Conservation (phyloP, 1,140 invertebrate species). For the Sarcophaga peregrina region DNA sequence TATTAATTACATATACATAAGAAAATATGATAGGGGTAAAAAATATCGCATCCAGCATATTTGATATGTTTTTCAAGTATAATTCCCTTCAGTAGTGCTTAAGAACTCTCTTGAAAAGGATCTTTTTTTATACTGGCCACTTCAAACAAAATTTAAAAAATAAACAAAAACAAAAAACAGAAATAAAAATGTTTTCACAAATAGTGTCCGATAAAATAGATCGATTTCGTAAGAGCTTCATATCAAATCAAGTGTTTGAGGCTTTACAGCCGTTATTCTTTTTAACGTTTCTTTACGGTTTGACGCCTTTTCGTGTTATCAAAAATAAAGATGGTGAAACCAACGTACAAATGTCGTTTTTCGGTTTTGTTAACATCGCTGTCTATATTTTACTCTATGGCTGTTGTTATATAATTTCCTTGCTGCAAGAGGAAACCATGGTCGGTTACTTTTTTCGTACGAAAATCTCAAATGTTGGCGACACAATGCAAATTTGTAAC, state of each 20-base stretch:
- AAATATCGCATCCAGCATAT: neutral
- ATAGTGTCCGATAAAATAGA: neutral
- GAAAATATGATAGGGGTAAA: too few relatives aligned
- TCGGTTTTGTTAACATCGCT: constrained; percentile 58
- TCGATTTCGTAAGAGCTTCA: constrained; percentile 35
- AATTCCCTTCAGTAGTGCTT: constrained; percentile 5
- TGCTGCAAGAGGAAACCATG: constrained; percentile 58
- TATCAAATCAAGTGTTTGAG: constrained; percentile 46
- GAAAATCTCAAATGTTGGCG: constrained; percentile 58
- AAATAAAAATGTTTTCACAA: constrained; percentile 26
- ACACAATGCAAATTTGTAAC: constrained; percentile 60
- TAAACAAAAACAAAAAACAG: neutral
- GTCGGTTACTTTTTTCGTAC: constrained; percentile 63
- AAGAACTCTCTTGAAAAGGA: constrained; percentile 24
- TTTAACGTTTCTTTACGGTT: constrained; percentile 57
- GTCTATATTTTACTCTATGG: constrained; percentile 58
- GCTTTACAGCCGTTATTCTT: constrained; percentile 56
- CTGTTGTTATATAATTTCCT: constrained; percentile 55
- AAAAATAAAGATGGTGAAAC: constrained; percentile 43
- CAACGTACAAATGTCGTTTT: constrained; percentile 45
- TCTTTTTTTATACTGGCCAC: neutral
- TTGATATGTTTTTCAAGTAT: neutral
- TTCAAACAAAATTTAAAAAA: neutral
- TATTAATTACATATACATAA: too few relatives aligned
- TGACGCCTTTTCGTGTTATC: constrained; percentile 56